Percentiles rank a stretch among this genome's conserved stretches.
These are phyloP conservation scores for Junonia oenone DNA, from an alignment of 2,888 invertebrate genomes.

Conservation along the genomic window DNA sequence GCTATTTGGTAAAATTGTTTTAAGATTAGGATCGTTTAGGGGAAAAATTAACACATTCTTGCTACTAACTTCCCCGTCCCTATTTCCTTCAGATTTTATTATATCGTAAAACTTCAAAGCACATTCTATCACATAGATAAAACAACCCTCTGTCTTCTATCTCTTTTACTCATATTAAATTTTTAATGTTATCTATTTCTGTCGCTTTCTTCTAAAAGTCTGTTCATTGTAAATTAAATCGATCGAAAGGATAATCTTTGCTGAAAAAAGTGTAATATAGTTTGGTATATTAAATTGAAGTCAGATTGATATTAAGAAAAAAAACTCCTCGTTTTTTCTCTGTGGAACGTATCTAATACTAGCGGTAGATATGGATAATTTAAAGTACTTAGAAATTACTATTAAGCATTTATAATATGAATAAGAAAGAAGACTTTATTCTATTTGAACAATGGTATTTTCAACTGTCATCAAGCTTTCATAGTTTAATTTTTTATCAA, in stretches of 20 bases:
- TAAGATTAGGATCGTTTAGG: background rate
- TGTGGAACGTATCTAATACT: too few species aligned
- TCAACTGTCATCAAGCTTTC: too few species aligned
- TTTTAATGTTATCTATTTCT: background rate
- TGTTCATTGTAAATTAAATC: background rate
- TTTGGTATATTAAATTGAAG: too few species aligned
- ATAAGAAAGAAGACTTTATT: too few species aligned
- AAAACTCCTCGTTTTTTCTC: background rate
- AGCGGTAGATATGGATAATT: too few species aligned
- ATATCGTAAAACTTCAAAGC: constrained; percentile 20
- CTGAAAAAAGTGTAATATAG: background rate
- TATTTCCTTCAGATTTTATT: constrained; percentile 17
- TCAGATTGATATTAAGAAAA: background rate
- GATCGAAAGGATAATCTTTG: background rate
- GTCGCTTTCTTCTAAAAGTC: background rate
- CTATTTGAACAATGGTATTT: too few species aligned
- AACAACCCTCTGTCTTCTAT: background rate
- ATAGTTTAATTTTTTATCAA: background rate
- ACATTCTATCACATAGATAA: constrained; percentile 12
- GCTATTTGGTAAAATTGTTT: too few species aligned
- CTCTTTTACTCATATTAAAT: background rate
- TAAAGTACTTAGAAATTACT: too few species aligned
- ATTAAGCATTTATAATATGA: too few species aligned
- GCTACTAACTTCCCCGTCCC: constrained; percentile 6
- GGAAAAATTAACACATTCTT: constrained; percentile 3